Base-by-base conservation (phyloP, 2,113 vertebrate species). In the zebrafish (Danio rerio) region DNA sequence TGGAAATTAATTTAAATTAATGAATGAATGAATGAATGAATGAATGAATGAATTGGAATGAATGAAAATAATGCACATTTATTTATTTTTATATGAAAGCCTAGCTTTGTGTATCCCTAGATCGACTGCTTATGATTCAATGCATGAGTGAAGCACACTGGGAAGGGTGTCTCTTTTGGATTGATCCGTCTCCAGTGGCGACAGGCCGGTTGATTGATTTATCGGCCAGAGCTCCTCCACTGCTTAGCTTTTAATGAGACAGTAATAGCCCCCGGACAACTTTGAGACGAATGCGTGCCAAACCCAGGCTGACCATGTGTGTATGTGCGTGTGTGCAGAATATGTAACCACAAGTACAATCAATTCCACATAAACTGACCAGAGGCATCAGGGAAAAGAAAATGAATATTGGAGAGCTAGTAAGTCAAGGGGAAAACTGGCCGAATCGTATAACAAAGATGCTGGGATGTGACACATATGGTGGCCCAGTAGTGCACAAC, bases 161-260 rank as follows among this genome's bases (percentile, higher is more conserved):
- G 73, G 88, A 90, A 78, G 86, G 65, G 58, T 89, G 89, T 88
- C 86, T 90, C 83, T 47, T 89, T 74, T 86, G 88, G 87, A 90
- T 88, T 84, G 83, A 91, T 91, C 89, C 88, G 82, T 90, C 90
- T 81, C 88, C 88, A 88, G 84, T 86, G 78, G 87, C 68, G 83
- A 91, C 88, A 86, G 90, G 83, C 90, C 84, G 85, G 85, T 86
- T 93, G 92, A 94, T 93, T 92, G 93, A 94, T 94, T 93, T 91
- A 93, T 92, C 86, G 90, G 88, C 84, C 85, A 79, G 5, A 84
- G 84, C 78, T 63, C 61, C 31, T 73, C 90, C 88, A 89, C 88
- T 85, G 83, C 89, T 88, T 88, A 87, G 80, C 87, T 86, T 90
- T 89, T 93, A 94, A 93, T 92, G 91, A 94, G 92, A 90, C 91